Conservation (phyloP, 2,797 vertebrate genomes). For the Betta splendens region DNA sequence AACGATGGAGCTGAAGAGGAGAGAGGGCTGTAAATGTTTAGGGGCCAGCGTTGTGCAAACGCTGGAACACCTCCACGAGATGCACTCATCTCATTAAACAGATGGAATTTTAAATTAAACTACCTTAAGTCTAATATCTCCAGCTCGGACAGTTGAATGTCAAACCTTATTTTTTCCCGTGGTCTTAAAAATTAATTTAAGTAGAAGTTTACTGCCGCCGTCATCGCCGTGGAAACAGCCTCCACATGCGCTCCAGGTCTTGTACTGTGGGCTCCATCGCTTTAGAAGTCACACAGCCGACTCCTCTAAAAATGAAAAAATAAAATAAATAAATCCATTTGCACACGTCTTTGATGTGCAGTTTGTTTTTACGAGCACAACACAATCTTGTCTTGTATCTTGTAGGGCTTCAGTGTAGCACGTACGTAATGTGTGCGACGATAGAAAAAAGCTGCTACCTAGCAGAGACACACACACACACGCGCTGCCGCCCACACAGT, state of each 20-base stretch:
- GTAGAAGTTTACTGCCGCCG: not conserved
- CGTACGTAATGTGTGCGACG: conserved; percentile 2
- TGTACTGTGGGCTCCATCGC: not conserved
- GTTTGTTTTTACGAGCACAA: too few relatives aligned
- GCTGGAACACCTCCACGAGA: not conserved
- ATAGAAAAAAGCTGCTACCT: conserved; percentile 12
- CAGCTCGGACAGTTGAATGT: not conserved
- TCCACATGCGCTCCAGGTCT: not conserved
- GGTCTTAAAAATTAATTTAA: not conserved
- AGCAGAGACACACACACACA: conserved; percentile 50
- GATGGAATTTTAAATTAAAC: not conserved
- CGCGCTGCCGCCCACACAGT: conserved; percentile 67
- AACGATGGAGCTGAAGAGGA: conserved; percentile 1
- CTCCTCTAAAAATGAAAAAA: too few relatives aligned
- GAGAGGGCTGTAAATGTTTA: conserved; percentile 18
- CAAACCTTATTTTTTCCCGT: not conserved
- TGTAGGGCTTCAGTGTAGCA: too few relatives aligned
- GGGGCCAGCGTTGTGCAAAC: conserved; percentile 13
- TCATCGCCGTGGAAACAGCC: conserved; percentile 44
- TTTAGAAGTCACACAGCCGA: too few relatives aligned
- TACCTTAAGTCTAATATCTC: not conserved
- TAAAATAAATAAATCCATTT: too few relatives aligned
- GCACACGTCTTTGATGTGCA: too few relatives aligned
- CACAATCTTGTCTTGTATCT: too few relatives aligned
- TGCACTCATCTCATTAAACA: not conserved